Base-by-base conservation (phyloP, 2,113 vertebrate genomes). In the Gasterosteus aculeatus region DNA sequence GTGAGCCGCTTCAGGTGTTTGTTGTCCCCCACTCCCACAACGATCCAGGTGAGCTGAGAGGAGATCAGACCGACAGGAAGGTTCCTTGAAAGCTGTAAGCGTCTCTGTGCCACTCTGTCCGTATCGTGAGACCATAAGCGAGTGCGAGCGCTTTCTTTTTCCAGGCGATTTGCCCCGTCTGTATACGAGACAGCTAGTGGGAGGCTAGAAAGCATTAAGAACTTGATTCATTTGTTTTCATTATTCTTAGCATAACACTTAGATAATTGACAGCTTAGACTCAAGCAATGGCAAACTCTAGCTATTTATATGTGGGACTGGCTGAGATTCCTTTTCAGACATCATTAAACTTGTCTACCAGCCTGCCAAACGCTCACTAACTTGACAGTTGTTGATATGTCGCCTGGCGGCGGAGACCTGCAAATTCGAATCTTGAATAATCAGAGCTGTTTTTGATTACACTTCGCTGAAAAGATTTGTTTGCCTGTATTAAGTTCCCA, bases 11-110 rank as follows among this genome's bases (percentile, higher is more conserved):
- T 38, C 97, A 98, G 89, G 97, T 99, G 78, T 98, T 98, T 26
- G 98, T 99, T 69, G 95, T 99, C 26, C 98, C 98, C 0, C 98
- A 99, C 76, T 99, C 98, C 1, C 98, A 99, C 94, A 99, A 99
- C 0, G 98, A 99, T 85, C 98, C 98, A 44, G 98, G 98, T 99
- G 87, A 95, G 94, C 18, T 64, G 3, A 7, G 1, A 66, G 5
- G 6, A 26, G 6, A 41, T 58, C 64, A 26, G 61, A 44, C 18
- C 33, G 41, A 12, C 16, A 69, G 11, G 2, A 35, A 57, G 19
- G 31, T 49, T 64, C 42, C 3, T 15, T 16, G 10, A 19, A 38
- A 22, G 49, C 57, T 57, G 8, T 63, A 33, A 11, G n/a, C 33
- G 0, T 46, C 14, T 35, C 11, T 19, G 44, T 29, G 31, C 8